Base-by-base conservation (phyloP, 1,140 invertebrate species). In the Bemisia tabaci region DNA sequence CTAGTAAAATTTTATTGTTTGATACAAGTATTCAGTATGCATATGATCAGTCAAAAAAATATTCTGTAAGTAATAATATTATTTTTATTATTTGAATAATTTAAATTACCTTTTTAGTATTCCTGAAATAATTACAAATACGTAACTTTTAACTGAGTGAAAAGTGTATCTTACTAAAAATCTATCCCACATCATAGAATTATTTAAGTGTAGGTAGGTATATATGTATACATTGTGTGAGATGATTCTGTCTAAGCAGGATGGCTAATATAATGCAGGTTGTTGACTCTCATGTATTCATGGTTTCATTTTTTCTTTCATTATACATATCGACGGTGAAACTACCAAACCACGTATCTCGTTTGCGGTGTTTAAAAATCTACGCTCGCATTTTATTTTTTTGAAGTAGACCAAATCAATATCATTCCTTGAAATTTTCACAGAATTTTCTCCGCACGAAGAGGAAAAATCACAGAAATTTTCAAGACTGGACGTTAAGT, bases 11-110 rank as follows among this genome's bases (percentile, higher is more conserved):
- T 75, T 86, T 93, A 78, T 77, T 99, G 2, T 95, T 88, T 74
- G 95, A 97, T 73, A 96, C 93, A 1, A 94, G 90, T 72, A 91
- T 98, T 23, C 82, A 89, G 62, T 92, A 91, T 75, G 92, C 94
- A 1, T 97, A 87, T 77, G 94, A 98, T 72, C 90, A 91, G 71
- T 95, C 94, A 22, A 74, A 84, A 1, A 91, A 91, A 75, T 95
- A 94, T 76, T 75, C 82, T 60, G 85, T 90, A 61, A 79, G 74
- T 75, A 66, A 12, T 25, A 65, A 11, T 58, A 64, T 39, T 33
- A 66, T 25, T 26, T 23, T 26, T 60, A 60, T 25, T 66, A 66
- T 60, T 63, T 17, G n/a, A 33, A 33, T 21, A 12, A 26, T 60
- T 63, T 26, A n/a, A 61, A 62, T 65, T n/a, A 23, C 22, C 24